phyloP scores from a whole-genome alignment of 2,797 vertebrate genomes.

The Pempheris klunzingeri region DNA sequence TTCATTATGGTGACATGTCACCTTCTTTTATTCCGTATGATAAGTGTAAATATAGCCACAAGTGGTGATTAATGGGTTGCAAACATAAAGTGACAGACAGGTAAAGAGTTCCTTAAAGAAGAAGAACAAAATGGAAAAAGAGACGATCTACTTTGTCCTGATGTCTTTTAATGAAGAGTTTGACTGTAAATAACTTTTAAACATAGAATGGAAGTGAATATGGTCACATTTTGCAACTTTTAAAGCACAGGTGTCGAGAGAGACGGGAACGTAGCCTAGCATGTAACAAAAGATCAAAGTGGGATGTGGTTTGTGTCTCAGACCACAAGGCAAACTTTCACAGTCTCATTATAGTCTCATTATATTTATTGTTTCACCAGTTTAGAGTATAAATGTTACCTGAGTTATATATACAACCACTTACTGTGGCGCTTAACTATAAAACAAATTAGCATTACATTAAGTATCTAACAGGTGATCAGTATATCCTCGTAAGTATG shows the following conservation, averaged over 20 bases:
- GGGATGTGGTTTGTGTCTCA: background rate
- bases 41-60: constrained; percentile 17
- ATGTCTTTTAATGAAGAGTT: constrained; percentile 8
- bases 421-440: background rate
- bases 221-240: constrained; percentile 5
- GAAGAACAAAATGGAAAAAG: background rate
- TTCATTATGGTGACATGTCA: constrained; percentile 11
- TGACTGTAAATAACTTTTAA: constrained; percentile 16
- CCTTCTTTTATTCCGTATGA: constrained; percentile 16
- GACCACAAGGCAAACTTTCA: background rate
- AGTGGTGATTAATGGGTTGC: constrained; percentile 1
- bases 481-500: background rate
- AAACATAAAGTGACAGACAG: constrained; percentile 20
- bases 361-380: background rate
- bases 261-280: background rate
- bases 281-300: background rate
- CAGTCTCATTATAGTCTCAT: background rate
- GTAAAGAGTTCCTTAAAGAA: constrained; percentile 3
- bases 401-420: background rate
- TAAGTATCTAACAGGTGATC: background rate
- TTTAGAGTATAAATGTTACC: background rate
- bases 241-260: background rate
- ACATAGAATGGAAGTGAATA: constrained; percentile 25
- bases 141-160: background rate
- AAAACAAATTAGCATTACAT: background rate